These are phyloP conservation scores for Distichodus sexfasciatus DNA, from an alignment of 2,797 vertebrate genomes.

Conservation along the genomic window DNA sequence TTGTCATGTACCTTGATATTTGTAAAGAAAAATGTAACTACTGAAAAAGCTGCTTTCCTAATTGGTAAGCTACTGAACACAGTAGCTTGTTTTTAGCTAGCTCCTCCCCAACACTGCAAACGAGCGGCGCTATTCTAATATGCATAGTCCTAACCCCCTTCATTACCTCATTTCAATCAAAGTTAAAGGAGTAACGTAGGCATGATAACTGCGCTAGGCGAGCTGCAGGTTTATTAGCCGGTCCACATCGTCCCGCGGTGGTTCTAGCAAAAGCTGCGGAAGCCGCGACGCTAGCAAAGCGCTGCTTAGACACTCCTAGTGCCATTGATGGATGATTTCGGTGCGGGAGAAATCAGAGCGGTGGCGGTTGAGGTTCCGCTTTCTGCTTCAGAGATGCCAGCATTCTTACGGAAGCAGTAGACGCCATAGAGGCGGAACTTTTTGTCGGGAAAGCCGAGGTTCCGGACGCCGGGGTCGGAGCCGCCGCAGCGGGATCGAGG, in stretches of 20 bases:
- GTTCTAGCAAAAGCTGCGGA: conserved; percentile 58
- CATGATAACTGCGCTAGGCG: conserved; percentile 41
- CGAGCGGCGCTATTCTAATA: too few species aligned
- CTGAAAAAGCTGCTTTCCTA: too few species aligned
- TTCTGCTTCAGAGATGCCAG: conserved; percentile 41
- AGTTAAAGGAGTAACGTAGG: conserved; percentile 6
- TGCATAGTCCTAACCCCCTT: too few species aligned
- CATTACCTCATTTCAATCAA: conserved; percentile 34
- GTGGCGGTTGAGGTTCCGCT: too few species aligned
- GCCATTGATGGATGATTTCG: conserved; percentile 48
- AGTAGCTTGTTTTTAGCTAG: too few species aligned
- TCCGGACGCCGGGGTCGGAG: conserved; percentile 82
- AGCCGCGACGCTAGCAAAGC: conserved; percentile 51
- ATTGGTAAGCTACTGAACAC: too few species aligned
- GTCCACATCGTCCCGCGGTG: conserved; percentile 54
- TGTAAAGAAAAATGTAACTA: too few species aligned
- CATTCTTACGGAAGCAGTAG: conserved; percentile 82
- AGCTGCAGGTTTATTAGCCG: conserved; percentile 52
- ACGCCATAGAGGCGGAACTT: conserved; percentile 90
- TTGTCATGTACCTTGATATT: too few species aligned
- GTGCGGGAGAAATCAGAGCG: too few species aligned
- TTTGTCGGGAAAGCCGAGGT: conserved; percentile 89
- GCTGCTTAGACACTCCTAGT: conserved; percentile 48
- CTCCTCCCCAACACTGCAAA: too few species aligned
- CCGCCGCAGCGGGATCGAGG: conserved; percentile 88